Conservation (phyloP, 2,888 invertebrate species). For the Thelaira solivaga region DNA sequence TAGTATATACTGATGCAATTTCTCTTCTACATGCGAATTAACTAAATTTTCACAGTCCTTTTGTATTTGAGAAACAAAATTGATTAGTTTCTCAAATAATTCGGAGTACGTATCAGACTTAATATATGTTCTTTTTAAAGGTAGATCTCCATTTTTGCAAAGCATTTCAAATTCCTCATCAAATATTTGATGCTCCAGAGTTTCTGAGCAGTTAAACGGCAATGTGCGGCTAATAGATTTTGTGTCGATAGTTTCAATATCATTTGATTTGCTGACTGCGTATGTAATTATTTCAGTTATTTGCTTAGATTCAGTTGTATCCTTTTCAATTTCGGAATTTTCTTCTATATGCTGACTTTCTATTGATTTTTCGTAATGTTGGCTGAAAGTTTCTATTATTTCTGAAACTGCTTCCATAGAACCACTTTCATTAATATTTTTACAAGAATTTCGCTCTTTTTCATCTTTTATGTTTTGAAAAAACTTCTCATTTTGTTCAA, state of each 20-base stretch:
- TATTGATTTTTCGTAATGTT: background rate
- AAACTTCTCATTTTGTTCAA: background rate
- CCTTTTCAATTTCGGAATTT: background rate
- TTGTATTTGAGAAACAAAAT: conserved; percentile 67
- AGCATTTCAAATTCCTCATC: conserved; percentile 63
- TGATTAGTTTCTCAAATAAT: conserved; percentile 61
- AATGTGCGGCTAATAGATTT: conserved; percentile 19
- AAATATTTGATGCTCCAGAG: conserved; percentile 65
- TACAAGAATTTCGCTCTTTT: background rate
- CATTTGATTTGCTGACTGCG: background rate
- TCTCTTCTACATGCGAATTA: conserved; percentile 56
- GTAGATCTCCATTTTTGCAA: conserved; percentile 47
- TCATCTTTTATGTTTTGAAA: background rate
- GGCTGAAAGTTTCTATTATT: background rate
- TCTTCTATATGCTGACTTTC: background rate
- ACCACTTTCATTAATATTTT: background rate
- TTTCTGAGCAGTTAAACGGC: conserved; percentile 67
- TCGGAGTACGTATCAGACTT: background rate
- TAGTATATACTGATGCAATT: conserved; percentile 65
- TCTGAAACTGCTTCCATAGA: background rate
- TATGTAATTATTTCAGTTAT: background rate
- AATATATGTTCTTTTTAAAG: background rate
- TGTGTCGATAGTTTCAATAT: conserved; percentile 1
- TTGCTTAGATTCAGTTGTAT: background rate
- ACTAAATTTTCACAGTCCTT: conserved; percentile 65